Evolutionary conservation across 2,888 invertebrate species (phyloP).

Genomic region (Cabera pusaria): DNA sequence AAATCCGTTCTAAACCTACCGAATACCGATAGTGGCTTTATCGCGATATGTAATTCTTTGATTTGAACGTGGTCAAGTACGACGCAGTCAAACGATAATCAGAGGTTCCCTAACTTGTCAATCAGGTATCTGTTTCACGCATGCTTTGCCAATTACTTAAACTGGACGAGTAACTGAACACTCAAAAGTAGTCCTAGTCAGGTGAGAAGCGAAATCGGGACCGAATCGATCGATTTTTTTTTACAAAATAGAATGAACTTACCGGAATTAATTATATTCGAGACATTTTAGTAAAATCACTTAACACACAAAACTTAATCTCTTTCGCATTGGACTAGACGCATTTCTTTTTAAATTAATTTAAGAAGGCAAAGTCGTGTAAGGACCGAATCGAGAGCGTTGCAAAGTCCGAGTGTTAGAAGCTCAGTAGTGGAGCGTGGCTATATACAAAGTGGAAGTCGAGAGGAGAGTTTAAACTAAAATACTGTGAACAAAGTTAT

Average conservation of each 20-base stretch:
- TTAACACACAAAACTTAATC: conserved; percentile 75
- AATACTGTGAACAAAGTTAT: conserved; percentile 71
- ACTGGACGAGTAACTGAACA: conserved; percentile 80
- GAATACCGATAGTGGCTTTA: conserved; percentile 50
- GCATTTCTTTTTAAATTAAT: conserved; percentile 73
- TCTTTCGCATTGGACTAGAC: conserved; percentile 82
- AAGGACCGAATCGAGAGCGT: conserved; percentile 66
- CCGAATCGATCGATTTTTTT: conserved; percentile 56
- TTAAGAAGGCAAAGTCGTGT: conserved; percentile 80
- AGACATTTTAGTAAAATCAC: conserved; percentile 56
- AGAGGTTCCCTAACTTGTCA: conserved; percentile 44
- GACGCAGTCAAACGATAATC: conserved; percentile 35
- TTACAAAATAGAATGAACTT: conserved; percentile 58
- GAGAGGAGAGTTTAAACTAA: conserved; percentile 64
- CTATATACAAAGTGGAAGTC: conserved; percentile 67
- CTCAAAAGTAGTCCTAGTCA: conserved; percentile 71
- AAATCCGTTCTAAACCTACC: conserved; percentile 44
- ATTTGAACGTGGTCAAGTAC: conserved; percentile 43
- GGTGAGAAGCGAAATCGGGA: conserved; percentile 49
- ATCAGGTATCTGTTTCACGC: conserved; percentile 73
- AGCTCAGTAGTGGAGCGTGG: conserved; percentile 45
- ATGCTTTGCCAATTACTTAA: conserved; percentile 76
- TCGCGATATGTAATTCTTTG: conserved; percentile 57
- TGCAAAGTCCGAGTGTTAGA: conserved; percentile 52
- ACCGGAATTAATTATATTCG: conserved; percentile 53